phyloP scores from a whole-genome alignment of 2,113 vertebrate genomes.

The Gasterosteus nipponicus region DNA sequence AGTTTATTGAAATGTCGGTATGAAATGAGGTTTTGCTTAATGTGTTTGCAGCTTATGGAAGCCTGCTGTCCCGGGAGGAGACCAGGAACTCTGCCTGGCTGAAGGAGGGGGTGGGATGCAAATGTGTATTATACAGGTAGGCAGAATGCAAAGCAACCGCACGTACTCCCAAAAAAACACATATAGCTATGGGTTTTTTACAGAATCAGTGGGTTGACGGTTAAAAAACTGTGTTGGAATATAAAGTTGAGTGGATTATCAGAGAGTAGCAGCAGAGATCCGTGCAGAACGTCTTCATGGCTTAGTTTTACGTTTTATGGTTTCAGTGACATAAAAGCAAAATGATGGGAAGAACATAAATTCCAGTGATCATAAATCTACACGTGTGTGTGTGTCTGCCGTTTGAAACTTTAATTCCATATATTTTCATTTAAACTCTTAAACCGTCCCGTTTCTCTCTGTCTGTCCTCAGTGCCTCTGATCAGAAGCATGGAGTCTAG shows the following conservation, averaged over 20 bases:
- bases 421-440: neutral
- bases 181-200: neutral
- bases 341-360: neutral
- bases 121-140: constrained; percentile 94
- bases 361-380: neutral
- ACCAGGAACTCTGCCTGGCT: constrained; percentile 92
- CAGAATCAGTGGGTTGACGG: neutral
- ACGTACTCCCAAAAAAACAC: neutral
- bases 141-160: neutral
- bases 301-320: too few relatives aligned
- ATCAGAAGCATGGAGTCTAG: constrained; percentile 93
- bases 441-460: constrained; percentile 7
- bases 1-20: neutral
- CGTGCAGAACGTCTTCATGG: neutral
- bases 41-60: constrained; percentile 87
- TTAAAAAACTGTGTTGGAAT: neutral
- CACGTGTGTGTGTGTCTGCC: too few relatives aligned
- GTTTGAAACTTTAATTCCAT: neutral
- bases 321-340: neutral
- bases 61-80: constrained; percentile 90
- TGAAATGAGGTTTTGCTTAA: neutral
- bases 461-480: constrained; percentile 86
- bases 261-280: neutral
- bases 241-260: neutral
- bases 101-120: constrained; percentile 93